Conservation (phyloP, 92 coral and sea anemone genomes). For the Palythoa caribaeorum region DNA sequence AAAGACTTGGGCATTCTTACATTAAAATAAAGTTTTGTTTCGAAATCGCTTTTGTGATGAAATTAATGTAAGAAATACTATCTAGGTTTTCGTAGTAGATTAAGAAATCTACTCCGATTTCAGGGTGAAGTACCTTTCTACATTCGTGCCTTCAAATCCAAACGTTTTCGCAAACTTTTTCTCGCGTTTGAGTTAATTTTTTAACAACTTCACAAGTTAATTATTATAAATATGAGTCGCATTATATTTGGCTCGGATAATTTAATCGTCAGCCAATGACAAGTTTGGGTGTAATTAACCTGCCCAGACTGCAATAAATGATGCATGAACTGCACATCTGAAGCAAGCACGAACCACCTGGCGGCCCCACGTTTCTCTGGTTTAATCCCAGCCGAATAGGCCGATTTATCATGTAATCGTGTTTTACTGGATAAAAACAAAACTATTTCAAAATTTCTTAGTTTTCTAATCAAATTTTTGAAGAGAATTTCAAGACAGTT, state of each 20-base stretch:
- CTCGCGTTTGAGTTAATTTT: conserved; percentile 85
- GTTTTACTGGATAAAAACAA: not conserved
- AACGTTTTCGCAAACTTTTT: conserved; percentile 55
- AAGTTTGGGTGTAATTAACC: conserved; percentile 75
- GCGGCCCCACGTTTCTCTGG: conserved; percentile 3
- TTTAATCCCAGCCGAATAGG: conserved; percentile 16
- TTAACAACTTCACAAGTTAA: conserved; percentile 92
- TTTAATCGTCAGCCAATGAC: conserved; percentile 75
- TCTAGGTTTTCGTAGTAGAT: conserved; percentile 2
- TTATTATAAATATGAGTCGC: conserved; percentile 81
- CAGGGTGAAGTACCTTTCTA: not conserved
- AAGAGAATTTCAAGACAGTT: not conserved
- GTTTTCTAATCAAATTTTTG: not conserved
- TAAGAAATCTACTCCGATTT: not conserved
- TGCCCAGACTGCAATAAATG: conserved; percentile 81
- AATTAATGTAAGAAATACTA: not conserved
- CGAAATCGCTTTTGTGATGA: not conserved
- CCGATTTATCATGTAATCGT: not conserved
- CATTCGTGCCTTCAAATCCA: not conserved
- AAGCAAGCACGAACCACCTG: conserved; percentile 87
- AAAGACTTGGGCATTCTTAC: conserved; percentile 49
- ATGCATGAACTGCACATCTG: conserved; percentile 97
- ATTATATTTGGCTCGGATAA: conserved; percentile 91
- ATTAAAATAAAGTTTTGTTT: not conserved
- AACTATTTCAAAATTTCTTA: not conserved